Conservation (phyloP, 2,888 invertebrate species). For the Eugnorisma glareosa region DNA sequence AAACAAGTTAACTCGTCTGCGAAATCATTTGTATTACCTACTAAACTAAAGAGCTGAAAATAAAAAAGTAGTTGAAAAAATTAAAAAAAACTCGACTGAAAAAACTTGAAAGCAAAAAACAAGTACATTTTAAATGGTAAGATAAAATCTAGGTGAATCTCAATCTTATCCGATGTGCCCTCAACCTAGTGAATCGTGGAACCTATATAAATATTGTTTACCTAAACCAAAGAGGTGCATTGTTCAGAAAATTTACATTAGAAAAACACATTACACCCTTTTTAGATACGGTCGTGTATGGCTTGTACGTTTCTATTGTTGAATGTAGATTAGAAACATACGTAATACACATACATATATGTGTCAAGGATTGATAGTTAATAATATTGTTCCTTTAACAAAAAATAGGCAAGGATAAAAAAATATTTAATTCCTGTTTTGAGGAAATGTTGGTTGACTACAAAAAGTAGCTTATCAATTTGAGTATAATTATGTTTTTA, state of each 20-base stretch:
- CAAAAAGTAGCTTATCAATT: neutral
- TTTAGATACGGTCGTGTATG: conserved; percentile 56
- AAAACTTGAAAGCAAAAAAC: too few species aligned
- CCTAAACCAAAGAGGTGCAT: conserved; percentile 5
- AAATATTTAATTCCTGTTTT: neutral
- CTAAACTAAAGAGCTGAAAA: too few species aligned
- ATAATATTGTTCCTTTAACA: neutral
- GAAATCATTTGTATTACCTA: too few species aligned
- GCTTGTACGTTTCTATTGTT: conserved; percentile 24
- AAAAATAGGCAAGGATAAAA: neutral
- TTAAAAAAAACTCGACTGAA: too few species aligned
- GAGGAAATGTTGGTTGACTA: too few species aligned
- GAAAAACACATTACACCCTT: conserved; percentile 46
- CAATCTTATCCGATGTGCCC: neutral
- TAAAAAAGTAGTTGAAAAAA: too few species aligned
- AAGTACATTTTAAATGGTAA: neutral
- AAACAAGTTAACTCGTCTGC: too few species aligned
- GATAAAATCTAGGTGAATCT: neutral
- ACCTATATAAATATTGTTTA: conserved; percentile 23
- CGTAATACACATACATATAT: neutral
- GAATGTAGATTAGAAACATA: neutral
- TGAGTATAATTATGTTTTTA: neutral
- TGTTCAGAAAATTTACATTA: conserved; percentile 48
- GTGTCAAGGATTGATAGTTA: conserved; percentile 37
- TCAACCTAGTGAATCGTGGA: conserved; percentile 25